These are phyloP conservation scores for Thereuonema tuberculata DNA, from an alignment of 1,140 invertebrate genomes.

Conservation along the genomic window DNA sequence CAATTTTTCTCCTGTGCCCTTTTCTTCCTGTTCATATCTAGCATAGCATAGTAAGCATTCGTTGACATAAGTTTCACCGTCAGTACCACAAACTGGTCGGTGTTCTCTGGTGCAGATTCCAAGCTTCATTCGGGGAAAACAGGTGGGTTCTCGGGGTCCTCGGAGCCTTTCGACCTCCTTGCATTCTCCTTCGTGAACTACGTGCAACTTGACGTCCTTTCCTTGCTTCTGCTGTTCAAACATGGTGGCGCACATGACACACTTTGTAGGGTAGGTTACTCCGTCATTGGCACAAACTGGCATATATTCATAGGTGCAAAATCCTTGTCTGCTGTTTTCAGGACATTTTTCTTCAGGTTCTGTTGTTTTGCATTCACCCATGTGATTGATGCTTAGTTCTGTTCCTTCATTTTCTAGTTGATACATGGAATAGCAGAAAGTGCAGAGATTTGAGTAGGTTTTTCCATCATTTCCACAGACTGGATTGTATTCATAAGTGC, in stretches of 20 bases:
- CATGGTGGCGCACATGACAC: not conserved
- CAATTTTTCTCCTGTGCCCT: not conserved
- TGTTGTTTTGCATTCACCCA: too few relatives aligned
- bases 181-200: not conserved
- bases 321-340: too few relatives aligned
- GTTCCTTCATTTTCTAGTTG: too few relatives aligned
- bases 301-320: slow-evolving; percentile 38
- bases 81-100: slow-evolving; percentile 53
- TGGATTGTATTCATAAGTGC: too few relatives aligned
- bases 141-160: too few relatives aligned
- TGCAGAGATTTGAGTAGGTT: too few relatives aligned
- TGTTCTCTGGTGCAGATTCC: slow-evolving; percentile 39
- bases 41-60: slow-evolving; percentile 26
- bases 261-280: slow-evolving; percentile 42
- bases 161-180: not conserved
- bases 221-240: not conserved
- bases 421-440: too few relatives aligned
- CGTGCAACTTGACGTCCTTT: not conserved
- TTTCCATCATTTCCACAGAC: too few relatives aligned
- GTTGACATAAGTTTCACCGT: slow-evolving; percentile 46
- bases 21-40: not conserved
- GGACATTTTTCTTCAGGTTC: too few relatives aligned
- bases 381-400: too few relatives aligned
- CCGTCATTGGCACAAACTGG: slow-evolving; percentile 54
- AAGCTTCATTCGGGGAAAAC: too few relatives aligned